Conservation (phyloP, 2,797 vertebrate species). For the Gymnothorax javanicus region DNA sequence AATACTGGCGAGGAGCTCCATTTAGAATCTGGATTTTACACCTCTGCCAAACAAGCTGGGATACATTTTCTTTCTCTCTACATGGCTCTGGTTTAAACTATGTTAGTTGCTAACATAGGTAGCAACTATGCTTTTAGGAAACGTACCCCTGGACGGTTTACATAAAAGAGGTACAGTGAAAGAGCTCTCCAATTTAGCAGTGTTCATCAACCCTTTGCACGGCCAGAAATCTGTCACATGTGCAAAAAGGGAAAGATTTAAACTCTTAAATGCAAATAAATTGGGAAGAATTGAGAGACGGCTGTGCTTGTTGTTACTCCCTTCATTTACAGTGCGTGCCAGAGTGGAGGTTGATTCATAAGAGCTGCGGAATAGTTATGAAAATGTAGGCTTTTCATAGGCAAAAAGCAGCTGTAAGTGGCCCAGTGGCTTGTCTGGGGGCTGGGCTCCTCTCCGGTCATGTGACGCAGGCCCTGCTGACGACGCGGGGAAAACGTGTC, state of each 20-base stretch:
- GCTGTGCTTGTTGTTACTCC: neutral
- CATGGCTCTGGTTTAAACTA: no score
- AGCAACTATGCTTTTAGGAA: no score
- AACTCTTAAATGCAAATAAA: neutral
- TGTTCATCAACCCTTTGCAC: neutral
- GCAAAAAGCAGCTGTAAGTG: neutral
- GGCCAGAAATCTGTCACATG: neutral
- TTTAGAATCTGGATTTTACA: no score
- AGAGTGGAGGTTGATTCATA: neutral
- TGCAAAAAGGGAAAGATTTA: neutral
- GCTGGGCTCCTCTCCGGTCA: constrained; percentile 11
- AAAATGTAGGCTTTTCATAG: neutral
- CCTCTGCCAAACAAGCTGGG: no score
- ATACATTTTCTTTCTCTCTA: no score
- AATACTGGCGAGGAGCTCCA: no score
- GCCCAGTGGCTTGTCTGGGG: neutral
- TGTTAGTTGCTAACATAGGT: no score
- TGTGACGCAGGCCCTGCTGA: constrained; percentile 1
- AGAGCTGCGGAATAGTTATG: neutral
- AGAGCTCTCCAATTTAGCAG: neutral
- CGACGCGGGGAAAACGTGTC: constrained; percentile 39
- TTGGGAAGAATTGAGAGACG: neutral
- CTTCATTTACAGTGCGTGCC: neutral
- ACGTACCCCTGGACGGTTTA: no score
- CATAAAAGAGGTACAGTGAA: neutral